Evolutionary conservation across 30 jellyfish, hydroid and myxozoan species (phyloP), one percentile per base, ranked within the genome.

Genomic region (Turritopsis dohrnii): DNA sequence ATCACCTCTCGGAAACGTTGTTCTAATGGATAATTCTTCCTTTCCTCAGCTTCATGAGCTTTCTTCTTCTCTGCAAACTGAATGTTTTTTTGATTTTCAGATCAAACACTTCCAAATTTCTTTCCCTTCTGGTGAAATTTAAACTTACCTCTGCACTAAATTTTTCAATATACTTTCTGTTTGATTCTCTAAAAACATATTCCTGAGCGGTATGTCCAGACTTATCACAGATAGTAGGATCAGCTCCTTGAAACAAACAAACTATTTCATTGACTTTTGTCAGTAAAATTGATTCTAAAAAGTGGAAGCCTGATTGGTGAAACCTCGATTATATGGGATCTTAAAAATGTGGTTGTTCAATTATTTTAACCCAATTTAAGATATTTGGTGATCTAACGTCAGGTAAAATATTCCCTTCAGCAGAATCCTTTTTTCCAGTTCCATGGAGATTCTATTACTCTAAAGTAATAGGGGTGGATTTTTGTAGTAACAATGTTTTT

Each of bases 11-110:
- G 52, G 22, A 94, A 86, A 54, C 99, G 74, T 54, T 89, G 88
- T 76, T 94, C 99, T 75, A 94, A 71, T 21, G 97, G 99, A 85
- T 30, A 94, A 22, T 73, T 81, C 84, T 85, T 84, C 69, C 99
- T 82, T 75, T 94, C 99, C 80, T 94, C 97, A 0, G 91, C 83
- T 74, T 94, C 97, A 65, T 72, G 19, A 71, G 71, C 73, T 54
- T 84, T 76, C 86, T 86, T 85, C 75, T 76, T 84, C 82, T 85
- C 97, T 23, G 21, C 8, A 87, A 86, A 89, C 99, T 94, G 65
- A 27, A 29, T 5, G 13, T 3, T 41, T 5, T 41, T 41, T 69
- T 72, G 28, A 0, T 71, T 22, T 75, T 75, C 9, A 1, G 83
- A n/a, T 75, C 41, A 52, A 26, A 71, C 9, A 20, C 60, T 26